These are phyloP conservation scores for Drymonia ruficornis DNA, from an alignment of 2,888 invertebrate genomes.

Conservation along the genomic window DNA sequence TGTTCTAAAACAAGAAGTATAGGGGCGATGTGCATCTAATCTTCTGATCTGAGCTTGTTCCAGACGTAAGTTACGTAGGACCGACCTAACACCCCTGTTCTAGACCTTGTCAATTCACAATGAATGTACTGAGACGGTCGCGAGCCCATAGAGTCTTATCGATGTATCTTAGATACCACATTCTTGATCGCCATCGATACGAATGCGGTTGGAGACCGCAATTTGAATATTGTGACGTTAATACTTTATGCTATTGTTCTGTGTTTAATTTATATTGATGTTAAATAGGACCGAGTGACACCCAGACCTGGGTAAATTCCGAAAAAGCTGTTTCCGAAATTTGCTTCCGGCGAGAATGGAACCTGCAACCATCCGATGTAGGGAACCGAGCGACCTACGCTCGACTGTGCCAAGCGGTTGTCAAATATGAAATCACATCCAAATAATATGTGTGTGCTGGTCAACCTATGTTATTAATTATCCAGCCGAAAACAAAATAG, in stretches of 20 bases:
- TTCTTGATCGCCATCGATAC: constrained; percentile 58
- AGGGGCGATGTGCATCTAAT: constrained; percentile 69
- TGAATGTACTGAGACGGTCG: constrained; percentile 49
- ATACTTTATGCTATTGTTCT: constrained; percentile 32
- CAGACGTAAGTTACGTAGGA: constrained; percentile 49
- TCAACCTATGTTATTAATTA: too few relatives aligned
- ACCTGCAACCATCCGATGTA: too few relatives aligned
- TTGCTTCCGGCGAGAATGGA: too few relatives aligned
- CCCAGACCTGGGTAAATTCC: too few relatives aligned
- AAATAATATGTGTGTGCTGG: too few relatives aligned
- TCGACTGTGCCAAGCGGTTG: too few relatives aligned
- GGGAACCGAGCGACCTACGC: too few relatives aligned
- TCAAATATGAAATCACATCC: too few relatives aligned
- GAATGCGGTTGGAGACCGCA: constrained; percentile 44
- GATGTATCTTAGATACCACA: constrained; percentile 67
- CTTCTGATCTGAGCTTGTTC: constrained; percentile 72
- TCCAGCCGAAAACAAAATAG: too few relatives aligned
- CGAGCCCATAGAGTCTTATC: constrained; percentile 65
- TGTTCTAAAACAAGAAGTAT: constrained; percentile 66
- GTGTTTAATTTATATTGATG: constrained; percentile 9
- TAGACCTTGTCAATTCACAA: constrained; percentile 68
- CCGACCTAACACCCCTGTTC: constrained; percentile 47
- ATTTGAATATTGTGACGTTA: constrained; percentile 45
- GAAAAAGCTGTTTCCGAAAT: too few relatives aligned
- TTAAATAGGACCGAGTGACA: too few relatives aligned